Evolutionary conservation across 2,797 vertebrate species (phyloP).

Genomic region (Odontamblyopus lacepedii): DNA sequence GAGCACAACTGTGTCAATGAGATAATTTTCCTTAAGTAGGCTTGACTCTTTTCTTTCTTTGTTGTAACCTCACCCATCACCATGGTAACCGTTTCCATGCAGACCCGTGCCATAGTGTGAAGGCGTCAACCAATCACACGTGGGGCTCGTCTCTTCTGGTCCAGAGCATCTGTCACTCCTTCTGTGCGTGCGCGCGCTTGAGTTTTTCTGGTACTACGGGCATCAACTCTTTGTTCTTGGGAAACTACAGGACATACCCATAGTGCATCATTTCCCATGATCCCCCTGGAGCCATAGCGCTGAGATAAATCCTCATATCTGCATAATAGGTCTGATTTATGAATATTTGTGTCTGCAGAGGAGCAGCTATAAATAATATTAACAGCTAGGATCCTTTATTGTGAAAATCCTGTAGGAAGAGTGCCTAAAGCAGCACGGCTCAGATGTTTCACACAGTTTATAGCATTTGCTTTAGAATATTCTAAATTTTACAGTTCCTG

Average conservation of each 20-base stretch:
- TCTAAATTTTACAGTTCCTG: neutral
- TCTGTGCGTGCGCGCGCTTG: constrained; percentile 38
- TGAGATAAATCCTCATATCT: constrained; percentile 28
- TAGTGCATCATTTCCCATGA: constrained; percentile 42
- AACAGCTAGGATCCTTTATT: constrained; percentile 25
- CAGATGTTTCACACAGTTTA: constrained; percentile 25
- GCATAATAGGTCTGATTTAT: constrained; percentile 14
- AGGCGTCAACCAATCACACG: constrained; percentile 62
- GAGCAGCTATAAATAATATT: constrained; percentile 44
- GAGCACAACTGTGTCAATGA: constrained; percentile 40
- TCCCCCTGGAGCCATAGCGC: constrained; percentile 45
- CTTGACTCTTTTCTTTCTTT: constrained; percentile 45
- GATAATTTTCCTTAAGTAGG: constrained; percentile 57
- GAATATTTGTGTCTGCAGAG: constrained; percentile 19
- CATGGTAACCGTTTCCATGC: constrained; percentile 63
- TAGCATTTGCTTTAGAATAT: constrained; percentile 17
- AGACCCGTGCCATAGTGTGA: constrained; percentile 35
- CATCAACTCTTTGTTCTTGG: constrained; percentile 30
- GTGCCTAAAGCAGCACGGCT: neutral
- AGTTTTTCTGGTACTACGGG: constrained; percentile 9
- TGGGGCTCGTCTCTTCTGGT: constrained; percentile 53
- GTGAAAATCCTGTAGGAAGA: constrained; percentile 20
- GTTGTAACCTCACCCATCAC: constrained; percentile 56
- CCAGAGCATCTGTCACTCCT: constrained; percentile 67
- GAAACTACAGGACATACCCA: constrained; percentile 52